phyloP scores from a whole-genome alignment of 2,888 invertebrate genomes.

The Drosophila kokeensis region DNA sequence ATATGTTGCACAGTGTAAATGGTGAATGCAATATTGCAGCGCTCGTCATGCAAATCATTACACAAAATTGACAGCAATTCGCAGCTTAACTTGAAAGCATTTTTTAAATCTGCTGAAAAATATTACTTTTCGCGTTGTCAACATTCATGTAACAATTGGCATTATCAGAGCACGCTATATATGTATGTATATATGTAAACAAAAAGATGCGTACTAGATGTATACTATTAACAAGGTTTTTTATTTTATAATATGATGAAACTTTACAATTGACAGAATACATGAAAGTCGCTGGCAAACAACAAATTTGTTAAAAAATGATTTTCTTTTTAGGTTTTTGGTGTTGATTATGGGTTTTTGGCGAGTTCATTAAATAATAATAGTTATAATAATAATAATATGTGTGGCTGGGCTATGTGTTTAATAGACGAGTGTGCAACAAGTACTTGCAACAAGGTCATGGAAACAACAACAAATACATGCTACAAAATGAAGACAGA shows the following conservation, averaged over 20 bases:
- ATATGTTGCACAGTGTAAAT: constrained; percentile 43
- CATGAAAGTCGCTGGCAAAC: constrained; percentile 12
- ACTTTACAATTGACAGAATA: constrained; percentile 35
- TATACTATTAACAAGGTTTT: constrained; percentile 53
- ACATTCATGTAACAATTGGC: constrained; percentile 83
- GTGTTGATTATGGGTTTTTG: neutral
- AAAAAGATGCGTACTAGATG: neutral
- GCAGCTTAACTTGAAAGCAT: constrained; percentile 30
- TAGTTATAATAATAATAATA: constrained; percentile 21
- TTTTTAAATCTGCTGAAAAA: constrained; percentile 1
- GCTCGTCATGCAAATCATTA: constrained; percentile 71
- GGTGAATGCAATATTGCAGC: constrained; percentile 30
- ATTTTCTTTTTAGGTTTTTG: neutral
- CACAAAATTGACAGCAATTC: constrained; percentile 69
- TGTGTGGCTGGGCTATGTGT: constrained; percentile 38
- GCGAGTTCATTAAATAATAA: constrained; percentile 40
- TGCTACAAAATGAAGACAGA: constrained; percentile 40
- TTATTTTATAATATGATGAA: constrained; percentile 55
- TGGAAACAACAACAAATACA: constrained; percentile 45
- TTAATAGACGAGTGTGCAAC: constrained; percentile 7
- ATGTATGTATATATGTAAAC: constrained; percentile 3
- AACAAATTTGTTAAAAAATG: constrained; percentile 14
- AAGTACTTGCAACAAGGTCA: constrained; percentile 50
- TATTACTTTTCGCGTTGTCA: constrained; percentile 58
- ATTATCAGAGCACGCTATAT: constrained; percentile 72